These are phyloP conservation scores for Bubo blakistoni DNA, from an alignment of 2,113 vertebrate genomes.

Conservation along the genomic window DNA sequence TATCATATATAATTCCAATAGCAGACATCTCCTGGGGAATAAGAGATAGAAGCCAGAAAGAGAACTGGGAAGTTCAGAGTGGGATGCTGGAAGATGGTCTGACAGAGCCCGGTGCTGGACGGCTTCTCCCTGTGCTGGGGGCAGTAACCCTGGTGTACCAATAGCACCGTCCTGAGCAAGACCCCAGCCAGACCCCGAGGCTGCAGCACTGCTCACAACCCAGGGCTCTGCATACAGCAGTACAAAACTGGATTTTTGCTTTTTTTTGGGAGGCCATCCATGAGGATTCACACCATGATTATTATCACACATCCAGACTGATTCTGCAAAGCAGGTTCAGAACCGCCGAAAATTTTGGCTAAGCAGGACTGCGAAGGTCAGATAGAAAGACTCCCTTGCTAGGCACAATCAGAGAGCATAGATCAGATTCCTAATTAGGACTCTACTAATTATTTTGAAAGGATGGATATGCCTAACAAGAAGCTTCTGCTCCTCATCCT, in stretches of 20 bases:
- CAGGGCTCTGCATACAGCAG: neutral
- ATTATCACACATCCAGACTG: neutral
- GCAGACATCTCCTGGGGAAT: neutral
- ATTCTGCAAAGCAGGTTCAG: neutral
- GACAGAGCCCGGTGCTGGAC: neutral
- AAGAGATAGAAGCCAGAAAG: neutral
- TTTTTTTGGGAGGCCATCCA: neutral
- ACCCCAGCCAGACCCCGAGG: neutral
- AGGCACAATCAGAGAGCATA: neutral
- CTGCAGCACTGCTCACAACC: neutral
- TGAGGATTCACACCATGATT: neutral
- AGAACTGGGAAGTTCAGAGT: neutral
- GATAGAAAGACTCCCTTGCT: neutral
- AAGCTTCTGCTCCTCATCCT: neutral
- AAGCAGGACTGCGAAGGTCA: neutral
- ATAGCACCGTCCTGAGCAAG: fast-evolving
- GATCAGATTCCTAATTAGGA: neutral
- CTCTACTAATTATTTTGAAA: conserved; percentile 9
- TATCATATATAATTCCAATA: neutral
- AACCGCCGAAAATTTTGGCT: neutral
- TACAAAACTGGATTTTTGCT: neutral
- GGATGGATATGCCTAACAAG: neutral
- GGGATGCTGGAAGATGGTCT: neutral
- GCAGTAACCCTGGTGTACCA: neutral
- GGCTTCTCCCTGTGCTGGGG: neutral